Evolutionary conservation across 2,888 invertebrate species (phyloP).

Genomic region (Apodemia mormo): DNA sequence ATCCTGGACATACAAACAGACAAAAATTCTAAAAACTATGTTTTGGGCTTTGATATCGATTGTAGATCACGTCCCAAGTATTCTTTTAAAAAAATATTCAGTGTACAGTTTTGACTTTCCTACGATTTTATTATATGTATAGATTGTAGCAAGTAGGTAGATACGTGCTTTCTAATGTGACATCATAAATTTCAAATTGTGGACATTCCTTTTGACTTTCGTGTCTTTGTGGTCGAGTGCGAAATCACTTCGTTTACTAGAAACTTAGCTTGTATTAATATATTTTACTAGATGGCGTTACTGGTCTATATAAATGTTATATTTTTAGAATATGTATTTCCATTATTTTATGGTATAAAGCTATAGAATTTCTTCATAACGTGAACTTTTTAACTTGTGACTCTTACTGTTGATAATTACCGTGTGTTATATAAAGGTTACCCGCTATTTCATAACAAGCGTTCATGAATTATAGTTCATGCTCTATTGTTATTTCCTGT

Average conservation of each 20-base stretch:
- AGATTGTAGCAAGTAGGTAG: neutral
- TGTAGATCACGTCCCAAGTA: no score
- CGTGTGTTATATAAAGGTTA: neutral
- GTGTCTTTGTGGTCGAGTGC: conserved; percentile 3
- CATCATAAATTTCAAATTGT: conserved; percentile 14
- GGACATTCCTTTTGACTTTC: conserved; percentile 3
- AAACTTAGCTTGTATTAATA: neutral
- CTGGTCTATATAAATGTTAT: neutral
- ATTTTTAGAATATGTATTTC: neutral
- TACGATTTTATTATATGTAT: no score
- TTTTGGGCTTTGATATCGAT: no score
- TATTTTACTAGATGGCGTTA: conserved; percentile 11
- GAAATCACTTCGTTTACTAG: neutral
- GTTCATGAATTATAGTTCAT: conserved; percentile 15
- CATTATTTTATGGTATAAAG: neutral
- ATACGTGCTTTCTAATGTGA: conserved; percentile 12
- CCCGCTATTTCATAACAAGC: neutral
- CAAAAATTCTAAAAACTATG: no score
- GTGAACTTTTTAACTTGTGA: neutral
- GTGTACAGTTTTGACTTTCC: no score
- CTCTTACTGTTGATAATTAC: neutral
- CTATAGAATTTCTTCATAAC: neutral
- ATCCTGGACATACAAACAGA: no score
- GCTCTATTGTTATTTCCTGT: conserved; percentile 50
- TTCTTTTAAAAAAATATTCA: no score